Evolutionary conservation across 2,888 invertebrate species (phyloP).

Genomic region (Steinernema carpocapsae): DNA sequence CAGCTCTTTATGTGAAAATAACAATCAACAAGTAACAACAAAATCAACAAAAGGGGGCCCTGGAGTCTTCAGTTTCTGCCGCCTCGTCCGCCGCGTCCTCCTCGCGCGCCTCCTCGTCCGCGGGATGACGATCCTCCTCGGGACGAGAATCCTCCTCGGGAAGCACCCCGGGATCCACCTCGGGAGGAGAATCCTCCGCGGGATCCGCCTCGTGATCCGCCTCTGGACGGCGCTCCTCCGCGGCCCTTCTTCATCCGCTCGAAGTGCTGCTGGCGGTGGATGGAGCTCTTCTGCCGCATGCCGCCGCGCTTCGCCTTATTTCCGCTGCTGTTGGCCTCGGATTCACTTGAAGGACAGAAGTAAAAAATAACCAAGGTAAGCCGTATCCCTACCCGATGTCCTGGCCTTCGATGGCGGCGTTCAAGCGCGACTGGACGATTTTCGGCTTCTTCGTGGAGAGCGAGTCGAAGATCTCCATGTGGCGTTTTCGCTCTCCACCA

Average conservation of each 20-base stretch:
- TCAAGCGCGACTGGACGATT: constrained; percentile 53
- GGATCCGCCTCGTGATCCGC: not conserved
- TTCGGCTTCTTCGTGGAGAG: constrained; percentile 63
- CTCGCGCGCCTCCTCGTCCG: not conserved
- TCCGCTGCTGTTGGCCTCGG: constrained; percentile 24
- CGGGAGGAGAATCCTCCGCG: not conserved
- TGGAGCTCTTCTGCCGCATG: constrained; percentile 55
- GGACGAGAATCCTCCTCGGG: not conserved
- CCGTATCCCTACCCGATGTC: constrained; percentile 38
- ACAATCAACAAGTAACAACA: constrained; percentile 19
- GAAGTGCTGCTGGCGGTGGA: constrained; percentile 55
- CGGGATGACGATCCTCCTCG: too few relatives aligned
- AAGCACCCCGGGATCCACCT: not conserved
- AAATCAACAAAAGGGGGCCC: not conserved
- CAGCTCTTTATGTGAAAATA: too few relatives aligned
- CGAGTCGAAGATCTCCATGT: constrained; percentile 56
- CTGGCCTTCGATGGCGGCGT: constrained; percentile 48
- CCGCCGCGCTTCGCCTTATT: constrained; percentile 41
- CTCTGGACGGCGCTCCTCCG: constrained; percentile 57
- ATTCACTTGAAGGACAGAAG: too few relatives aligned
- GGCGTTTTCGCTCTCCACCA: constrained; percentile 52
- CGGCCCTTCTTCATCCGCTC: constrained; percentile 38
- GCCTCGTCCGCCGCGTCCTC: not conserved
- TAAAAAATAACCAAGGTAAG: too few relatives aligned
- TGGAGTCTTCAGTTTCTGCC: not conserved